Conservation (phyloP, 2,797 vertebrate genomes). For the Crossoptilon crossoptilon region DNA sequence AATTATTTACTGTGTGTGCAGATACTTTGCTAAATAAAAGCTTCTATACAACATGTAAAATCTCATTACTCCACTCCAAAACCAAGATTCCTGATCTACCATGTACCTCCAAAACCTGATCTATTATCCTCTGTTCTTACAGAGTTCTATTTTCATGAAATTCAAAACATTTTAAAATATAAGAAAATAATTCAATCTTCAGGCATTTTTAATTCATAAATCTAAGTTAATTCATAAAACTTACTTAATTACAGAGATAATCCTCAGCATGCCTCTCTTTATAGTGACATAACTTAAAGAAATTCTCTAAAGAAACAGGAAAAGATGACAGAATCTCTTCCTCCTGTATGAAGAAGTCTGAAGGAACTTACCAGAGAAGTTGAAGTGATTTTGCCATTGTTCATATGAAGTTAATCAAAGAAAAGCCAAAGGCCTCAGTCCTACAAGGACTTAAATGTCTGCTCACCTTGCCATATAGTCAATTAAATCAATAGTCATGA, state of each 20-base stretch:
- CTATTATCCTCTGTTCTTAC: not conserved
- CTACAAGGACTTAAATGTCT: not conserved
- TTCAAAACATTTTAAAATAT: not conserved
- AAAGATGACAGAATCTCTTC: not conserved
- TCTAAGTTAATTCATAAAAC: not conserved
- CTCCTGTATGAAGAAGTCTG: not conserved
- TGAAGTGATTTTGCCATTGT: not conserved
- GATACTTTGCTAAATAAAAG: slow-evolving; percentile 30
- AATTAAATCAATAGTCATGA: not conserved
- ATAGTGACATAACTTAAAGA: not conserved
- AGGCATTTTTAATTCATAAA: not conserved
- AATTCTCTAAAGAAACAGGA: not conserved
- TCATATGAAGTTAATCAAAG: not conserved
- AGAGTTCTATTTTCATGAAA: not conserved
- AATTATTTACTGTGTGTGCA: not conserved
- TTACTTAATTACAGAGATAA: too few relatives aligned
- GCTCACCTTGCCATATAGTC: not conserved
- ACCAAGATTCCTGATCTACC: not conserved
- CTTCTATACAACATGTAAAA: not conserved
- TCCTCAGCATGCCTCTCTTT: not conserved
- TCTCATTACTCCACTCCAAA: not conserved
- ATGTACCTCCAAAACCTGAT: not conserved
- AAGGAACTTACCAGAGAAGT: not conserved
- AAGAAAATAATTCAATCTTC: not conserved
- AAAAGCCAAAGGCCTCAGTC: not conserved